phyloP scores from a whole-genome alignment of 37 sponge, comb jelly and placozoan genomes.

The Beroe ovata region DNA sequence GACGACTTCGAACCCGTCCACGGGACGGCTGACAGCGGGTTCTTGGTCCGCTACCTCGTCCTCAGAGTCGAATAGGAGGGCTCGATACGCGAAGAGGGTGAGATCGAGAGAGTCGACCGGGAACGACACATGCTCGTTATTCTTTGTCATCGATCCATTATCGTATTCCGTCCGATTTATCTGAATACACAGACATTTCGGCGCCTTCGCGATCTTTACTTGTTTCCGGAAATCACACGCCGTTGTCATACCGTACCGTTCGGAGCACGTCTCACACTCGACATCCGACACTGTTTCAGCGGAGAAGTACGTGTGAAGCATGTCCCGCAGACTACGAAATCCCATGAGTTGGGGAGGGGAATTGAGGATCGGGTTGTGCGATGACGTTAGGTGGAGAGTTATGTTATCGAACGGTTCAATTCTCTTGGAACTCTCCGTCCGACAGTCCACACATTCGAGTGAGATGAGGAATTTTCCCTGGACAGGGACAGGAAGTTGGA shows the following conservation, averaged over 20 bases:
- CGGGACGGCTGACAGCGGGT: conserved; percentile 29
- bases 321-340: conserved; percentile 29
- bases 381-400: conserved; percentile 6
- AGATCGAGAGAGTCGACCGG: conserved; percentile 73
- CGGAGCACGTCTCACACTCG: conserved; percentile 49
- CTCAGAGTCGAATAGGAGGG: not conserved
- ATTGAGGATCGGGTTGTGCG: too few species aligned
- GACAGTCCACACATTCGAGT: conserved; percentile 39
- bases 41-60: conserved; percentile 29
- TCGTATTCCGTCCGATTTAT: conserved; percentile 72
- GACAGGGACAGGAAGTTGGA: conserved; percentile 29
- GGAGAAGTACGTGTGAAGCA: conserved; percentile 65
- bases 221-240: conserved; percentile 32
- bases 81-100: conserved; percentile 65
- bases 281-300: conserved; percentile 11
- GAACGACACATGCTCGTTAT: conserved; percentile 74
- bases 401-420: conserved; percentile 64
- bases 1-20: conserved; percentile 51
- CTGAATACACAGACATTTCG: conserved; percentile 78
- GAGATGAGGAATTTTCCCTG: conserved; percentile 66
- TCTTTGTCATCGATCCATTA: conserved; percentile 69
- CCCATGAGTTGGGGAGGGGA: not conserved
- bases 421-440: conserved; percentile 34
- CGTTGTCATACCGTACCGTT: not conserved
- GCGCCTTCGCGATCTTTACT: conserved; percentile 68